Evolutionary conservation across 2,113 vertebrate genomes (phyloP).

Genomic region (Sinocyclocheilus anophthalmus): DNA sequence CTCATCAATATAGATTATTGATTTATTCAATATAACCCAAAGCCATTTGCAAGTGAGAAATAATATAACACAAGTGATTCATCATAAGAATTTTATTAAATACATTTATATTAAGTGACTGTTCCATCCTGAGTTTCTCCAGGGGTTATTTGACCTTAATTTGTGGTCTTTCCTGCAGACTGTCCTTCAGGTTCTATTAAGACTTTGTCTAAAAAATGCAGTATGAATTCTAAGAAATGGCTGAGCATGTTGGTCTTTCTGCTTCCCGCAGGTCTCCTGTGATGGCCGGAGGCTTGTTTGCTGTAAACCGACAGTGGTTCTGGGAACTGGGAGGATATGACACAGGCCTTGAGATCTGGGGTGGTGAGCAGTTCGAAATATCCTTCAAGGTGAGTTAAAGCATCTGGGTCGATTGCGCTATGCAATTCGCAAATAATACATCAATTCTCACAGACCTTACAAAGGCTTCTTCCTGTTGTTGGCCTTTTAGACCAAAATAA

Average conservation of each 20-base stretch:
- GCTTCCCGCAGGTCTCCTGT: constrained; percentile 83
- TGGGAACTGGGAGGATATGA: constrained; percentile 85
- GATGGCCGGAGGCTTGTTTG: constrained; percentile 89
- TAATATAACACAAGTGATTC: not conserved
- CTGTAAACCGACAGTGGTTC: constrained; percentile 86
- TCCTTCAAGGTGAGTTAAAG: constrained; percentile 72
- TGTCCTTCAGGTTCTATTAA: constrained; percentile 9
- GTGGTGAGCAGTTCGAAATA: constrained; percentile 80
- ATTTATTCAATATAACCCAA: not conserved
- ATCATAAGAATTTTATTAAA: not conserved
- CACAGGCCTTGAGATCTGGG: constrained; percentile 81
- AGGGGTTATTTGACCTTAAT: constrained; percentile 22
- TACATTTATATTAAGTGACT: not conserved
- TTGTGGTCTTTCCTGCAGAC: not conserved
- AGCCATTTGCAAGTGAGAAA: not conserved
- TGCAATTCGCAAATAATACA: constrained; percentile 17
- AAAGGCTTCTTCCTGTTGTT: not conserved
- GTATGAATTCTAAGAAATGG: constrained; percentile 27
- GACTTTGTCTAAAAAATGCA: constrained; percentile 38
- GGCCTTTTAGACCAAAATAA: not conserved
- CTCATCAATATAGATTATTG: not conserved
- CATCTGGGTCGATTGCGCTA: not conserved
- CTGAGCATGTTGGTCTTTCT: constrained; percentile 29
- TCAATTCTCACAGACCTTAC: not conserved
- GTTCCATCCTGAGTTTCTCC: not conserved